These are phyloP conservation scores for Sepioteuthis lessoniana DNA, from an alignment of 2,888 invertebrate species.

Conservation along the genomic window DNA sequence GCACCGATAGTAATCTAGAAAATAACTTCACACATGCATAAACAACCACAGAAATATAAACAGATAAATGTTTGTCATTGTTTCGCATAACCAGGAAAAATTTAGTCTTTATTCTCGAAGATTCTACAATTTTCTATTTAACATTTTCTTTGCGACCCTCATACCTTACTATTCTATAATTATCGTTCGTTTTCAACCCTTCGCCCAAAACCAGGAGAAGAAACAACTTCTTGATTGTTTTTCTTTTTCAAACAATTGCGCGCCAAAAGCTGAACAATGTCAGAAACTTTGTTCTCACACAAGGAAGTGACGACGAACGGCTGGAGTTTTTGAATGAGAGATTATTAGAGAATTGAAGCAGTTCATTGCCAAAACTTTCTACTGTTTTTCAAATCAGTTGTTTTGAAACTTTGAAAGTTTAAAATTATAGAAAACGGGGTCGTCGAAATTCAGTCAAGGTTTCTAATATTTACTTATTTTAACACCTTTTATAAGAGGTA, in stretches of 20 bases:
- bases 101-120: neutral
- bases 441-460: too few relatives aligned
- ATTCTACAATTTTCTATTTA: neutral
- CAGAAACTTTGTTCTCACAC: neutral
- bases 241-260: neutral
- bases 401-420: too few relatives aligned
- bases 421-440: too few relatives aligned
- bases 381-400: too few relatives aligned
- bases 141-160: neutral
- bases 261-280: neutral
- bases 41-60: neutral
- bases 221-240: neutral
- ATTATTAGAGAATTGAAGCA: neutral
- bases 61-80: neutral
- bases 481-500: too few relatives aligned
- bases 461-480: too few relatives aligned
- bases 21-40: constrained; percentile 13
- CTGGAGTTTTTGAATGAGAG: neutral
- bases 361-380: neutral
- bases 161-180: neutral
- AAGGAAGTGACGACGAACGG: neutral
- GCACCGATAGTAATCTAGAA: neutral
- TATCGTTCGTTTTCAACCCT: neutral
- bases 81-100: neutral
- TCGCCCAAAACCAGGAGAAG: neutral